Evolutionary conservation across 2,888 invertebrate genomes (phyloP).

Genomic region (Stratiomys singularior): DNA sequence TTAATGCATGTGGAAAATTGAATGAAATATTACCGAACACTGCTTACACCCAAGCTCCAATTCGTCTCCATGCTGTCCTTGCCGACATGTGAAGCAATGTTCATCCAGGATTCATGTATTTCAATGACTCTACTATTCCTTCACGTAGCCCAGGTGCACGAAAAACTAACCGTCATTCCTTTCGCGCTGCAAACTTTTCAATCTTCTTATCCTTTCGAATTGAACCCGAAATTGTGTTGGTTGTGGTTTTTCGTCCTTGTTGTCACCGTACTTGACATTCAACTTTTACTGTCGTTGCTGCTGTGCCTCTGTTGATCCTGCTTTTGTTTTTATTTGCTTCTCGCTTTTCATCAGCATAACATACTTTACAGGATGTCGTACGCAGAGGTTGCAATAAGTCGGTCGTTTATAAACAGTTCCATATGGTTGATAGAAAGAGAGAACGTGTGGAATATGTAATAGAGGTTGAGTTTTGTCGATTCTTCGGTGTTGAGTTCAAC

Average conservation of each 20-base stretch:
- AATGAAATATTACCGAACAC: constrained; percentile 39
- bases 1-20: constrained; percentile 50
- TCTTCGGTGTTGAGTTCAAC: no score
- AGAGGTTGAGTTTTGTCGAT: no score
- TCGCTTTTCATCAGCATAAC: background rate
- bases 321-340: constrained; percentile 30
- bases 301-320: constrained; percentile 4
- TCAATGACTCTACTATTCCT: background rate
- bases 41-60: background rate
- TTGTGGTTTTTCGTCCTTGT: no score
- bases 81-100: background rate
- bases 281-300: constrained; percentile 23
- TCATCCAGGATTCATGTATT: background rate
- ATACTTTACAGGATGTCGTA: no score
- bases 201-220: background rate
- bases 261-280: background rate
- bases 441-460: no score
- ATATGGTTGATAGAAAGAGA: no score
- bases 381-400: no score
- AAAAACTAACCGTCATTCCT: constrained; percentile 6
- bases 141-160: background rate
- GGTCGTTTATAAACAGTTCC: no score
- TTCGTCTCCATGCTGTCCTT: no score
- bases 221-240: no score
- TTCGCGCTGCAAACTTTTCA: background rate